Evolutionary conservation across 2,113 vertebrate genomes (phyloP), one percentile per base, ranked within the genome.

Genomic region (Dendropsophus ebraccatus): DNA sequence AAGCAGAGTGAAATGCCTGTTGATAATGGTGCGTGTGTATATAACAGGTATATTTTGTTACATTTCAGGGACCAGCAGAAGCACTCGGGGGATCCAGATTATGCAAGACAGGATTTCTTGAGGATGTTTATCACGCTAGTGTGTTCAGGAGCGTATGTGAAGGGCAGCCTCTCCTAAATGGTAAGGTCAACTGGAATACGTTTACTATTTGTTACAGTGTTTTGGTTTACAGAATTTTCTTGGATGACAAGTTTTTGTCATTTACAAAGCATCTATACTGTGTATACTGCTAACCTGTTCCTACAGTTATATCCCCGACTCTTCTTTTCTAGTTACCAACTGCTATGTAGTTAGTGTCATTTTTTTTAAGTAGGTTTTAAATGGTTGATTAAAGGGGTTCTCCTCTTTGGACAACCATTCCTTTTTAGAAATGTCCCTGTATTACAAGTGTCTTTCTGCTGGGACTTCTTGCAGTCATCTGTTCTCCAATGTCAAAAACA

Each of bases 21-120:
- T 78, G 41, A 67, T 89, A 89, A 92, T 88, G 88, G 86, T 88
- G 73, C 87, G 88, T 90, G 87, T 2, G 23, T 82, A 85, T 90
- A 90, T 90, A 74, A 89, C 86, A 89, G 86, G 90, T 67, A 86
- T 94, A 92, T 91, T 88, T 25, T 90, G 90, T 92, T 91, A 49
- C 90, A 82, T 94, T 93, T 90, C 95, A 99, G 98, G 95, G 95
- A 85, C 95, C 95, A 47, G 93, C 95, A 89, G 94, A 97, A 92
- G 95, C 96, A 91, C 94, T 94, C 90, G 94, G 93, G 91, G 96
- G 95, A 92, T 92, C 93, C 88, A 89, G 91, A 84, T 93, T 95
- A 91, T 99, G 97, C 95, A 96, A 92, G 91, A 96, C 96, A 90
- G 97, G 98, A 92, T 99, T 99, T 95, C 94, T 96, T 90, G 96